Evolutionary conservation across 2,113 vertebrate genomes (phyloP).

Genomic region (Leptobrachium leishanense): DNA sequence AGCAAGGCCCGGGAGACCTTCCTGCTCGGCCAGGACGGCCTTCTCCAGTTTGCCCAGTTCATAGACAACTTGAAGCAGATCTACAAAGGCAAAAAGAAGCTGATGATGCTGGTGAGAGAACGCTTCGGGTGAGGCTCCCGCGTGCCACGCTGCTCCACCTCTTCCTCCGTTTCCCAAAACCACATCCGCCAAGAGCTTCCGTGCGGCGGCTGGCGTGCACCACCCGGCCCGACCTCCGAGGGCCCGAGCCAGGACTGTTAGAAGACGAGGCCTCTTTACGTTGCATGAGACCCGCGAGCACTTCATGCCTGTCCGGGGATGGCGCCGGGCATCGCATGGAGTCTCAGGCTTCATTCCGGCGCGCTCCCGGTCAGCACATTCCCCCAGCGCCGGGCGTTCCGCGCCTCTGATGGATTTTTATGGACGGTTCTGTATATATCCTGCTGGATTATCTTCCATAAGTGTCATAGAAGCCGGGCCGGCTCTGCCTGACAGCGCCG

Average conservation of each 20-base stretch:
- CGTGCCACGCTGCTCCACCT: slow-evolving; percentile 24
- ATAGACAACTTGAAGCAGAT: slow-evolving; percentile 99
- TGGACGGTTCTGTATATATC: not conserved
- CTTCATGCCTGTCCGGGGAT: slow-evolving; percentile 20
- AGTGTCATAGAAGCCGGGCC: not conserved
- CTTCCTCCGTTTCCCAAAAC: slow-evolving; percentile 25
- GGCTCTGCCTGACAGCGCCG: not conserved
- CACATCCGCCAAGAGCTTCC: slow-evolving; percentile 4
- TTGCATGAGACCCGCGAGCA: slow-evolving; percentile 33
- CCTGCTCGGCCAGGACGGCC: slow-evolving; percentile 92
- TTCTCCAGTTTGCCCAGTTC: slow-evolving; percentile 96
- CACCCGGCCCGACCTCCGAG: not conserved
- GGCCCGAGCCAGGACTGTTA: slow-evolving; percentile 22
- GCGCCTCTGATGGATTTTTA: not conserved
- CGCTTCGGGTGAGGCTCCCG: slow-evolving; percentile 83
- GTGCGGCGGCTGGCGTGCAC: not conserved
- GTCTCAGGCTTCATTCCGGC: not conserved
- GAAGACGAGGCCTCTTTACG: not conserved
- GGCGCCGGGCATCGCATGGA: not conserved
- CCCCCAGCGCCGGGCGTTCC: too few species aligned
- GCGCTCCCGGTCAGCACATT: too few species aligned
- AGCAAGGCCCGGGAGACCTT: slow-evolving; percentile 96
- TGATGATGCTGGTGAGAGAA: slow-evolving; percentile 96
- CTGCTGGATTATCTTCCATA: not conserved
- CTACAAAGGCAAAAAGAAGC: slow-evolving; percentile 99